phyloP scores from a whole-genome alignment of 2,888 invertebrate species.

The Globia sparganii region DNA sequence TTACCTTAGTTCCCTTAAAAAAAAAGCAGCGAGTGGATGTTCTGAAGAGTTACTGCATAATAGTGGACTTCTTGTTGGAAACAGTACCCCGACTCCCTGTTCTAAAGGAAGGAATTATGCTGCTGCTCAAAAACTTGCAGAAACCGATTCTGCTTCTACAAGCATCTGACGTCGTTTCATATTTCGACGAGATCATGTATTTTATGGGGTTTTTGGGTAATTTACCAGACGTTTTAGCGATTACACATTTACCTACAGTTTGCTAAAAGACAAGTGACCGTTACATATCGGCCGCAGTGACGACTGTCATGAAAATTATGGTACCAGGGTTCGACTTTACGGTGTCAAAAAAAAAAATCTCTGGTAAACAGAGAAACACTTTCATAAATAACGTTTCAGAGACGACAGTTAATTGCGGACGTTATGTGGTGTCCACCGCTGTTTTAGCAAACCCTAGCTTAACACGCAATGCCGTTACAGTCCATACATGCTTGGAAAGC shows the following conservation, averaged over 20 bases:
- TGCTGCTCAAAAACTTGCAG: constrained; percentile 72
- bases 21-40: constrained; percentile 68
- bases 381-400: no score
- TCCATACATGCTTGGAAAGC: neutral
- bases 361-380: neutral
- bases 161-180: constrained; percentile 72
- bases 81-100: constrained; percentile 61
- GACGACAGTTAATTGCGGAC: no score
- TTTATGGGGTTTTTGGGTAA: constrained; percentile 82
- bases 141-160: constrained; percentile 76
- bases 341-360: neutral
- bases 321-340: neutral
- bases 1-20: constrained; percentile 11
- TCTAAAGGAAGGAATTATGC: constrained; percentile 62
- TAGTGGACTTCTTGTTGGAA: constrained; percentile 79
- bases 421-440: neutral
- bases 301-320: neutral
- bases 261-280: no score
- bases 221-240: constrained; percentile 25
- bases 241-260: neutral
- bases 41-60: constrained; percentile 70
- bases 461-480: neutral
- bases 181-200: constrained; percentile 71
- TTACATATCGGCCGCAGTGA: no score
- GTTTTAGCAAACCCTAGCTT: neutral